Conservation (phyloP, 2,113 vertebrate genomes). For the Choloepus hoffmanni region DNA sequence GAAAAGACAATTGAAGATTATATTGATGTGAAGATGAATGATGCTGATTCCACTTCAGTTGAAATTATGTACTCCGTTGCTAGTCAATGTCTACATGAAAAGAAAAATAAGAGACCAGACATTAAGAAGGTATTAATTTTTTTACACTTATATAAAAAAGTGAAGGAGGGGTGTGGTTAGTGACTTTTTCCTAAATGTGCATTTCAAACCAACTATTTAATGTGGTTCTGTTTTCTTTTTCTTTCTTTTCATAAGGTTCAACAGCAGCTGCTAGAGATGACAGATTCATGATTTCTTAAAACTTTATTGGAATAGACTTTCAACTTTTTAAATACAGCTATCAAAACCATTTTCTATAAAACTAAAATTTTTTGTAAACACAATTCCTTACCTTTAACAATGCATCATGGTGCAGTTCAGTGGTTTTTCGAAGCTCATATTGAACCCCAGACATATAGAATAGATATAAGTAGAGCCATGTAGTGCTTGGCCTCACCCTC, state of each 20-base stretch:
- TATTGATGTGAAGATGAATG: constrained; percentile 92
- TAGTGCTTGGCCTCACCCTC: neutral
- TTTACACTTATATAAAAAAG: neutral
- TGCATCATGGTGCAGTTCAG: neutral
- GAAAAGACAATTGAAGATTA: constrained; percentile 93
- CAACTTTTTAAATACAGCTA: neutral
- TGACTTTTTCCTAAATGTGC: neutral
- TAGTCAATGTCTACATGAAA: constrained; percentile 92
- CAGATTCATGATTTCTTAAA: constrained; percentile 56
- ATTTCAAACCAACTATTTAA: constrained; percentile 39
- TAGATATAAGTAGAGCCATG: neutral
- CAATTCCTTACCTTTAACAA: constrained; percentile 9
- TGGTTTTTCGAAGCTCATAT: neutral
- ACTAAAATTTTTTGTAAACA: neutral
- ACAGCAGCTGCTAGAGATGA: constrained; percentile 84
- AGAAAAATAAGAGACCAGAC: constrained; percentile 92
- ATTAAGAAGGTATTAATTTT: constrained; percentile 89
- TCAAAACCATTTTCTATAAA: neutral
- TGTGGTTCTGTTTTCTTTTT: neutral
- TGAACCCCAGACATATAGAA: neutral
- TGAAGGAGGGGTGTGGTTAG: neutral
- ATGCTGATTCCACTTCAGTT: constrained; percentile 86
- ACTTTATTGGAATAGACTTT: neutral
- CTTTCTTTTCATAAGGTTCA: constrained; percentile 85
- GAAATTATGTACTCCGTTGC: constrained; percentile 91